A percentile compares a stretch with the other conserved stretches of the same genome.
Evolutionary conservation across 2,888 invertebrate genomes (phyloP).

Genomic region (Andrena minutula): DNA sequence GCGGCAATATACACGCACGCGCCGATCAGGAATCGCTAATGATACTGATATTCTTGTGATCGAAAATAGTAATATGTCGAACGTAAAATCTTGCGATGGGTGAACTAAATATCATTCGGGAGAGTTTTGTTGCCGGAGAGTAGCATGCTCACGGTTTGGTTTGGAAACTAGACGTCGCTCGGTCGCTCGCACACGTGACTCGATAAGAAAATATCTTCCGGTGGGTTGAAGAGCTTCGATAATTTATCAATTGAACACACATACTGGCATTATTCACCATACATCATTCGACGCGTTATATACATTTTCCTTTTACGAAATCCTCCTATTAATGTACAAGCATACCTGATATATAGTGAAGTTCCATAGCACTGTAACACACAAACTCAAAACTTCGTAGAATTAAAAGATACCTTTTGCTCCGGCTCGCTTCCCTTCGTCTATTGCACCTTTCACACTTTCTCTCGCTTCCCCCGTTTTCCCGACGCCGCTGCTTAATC

Average conservation of each 20-base stretch:
- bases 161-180: constrained; percentile 19
- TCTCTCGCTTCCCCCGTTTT: background rate
- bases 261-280: constrained; percentile 58
- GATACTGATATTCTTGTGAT: constrained; percentile 29
- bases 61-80: constrained; percentile 37
- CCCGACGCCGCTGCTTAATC: constrained; percentile 10
- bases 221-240: constrained; percentile 57
- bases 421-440: constrained; percentile 2
- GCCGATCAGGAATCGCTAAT: constrained; percentile 39
- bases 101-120: constrained; percentile 27
- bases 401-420: constrained; percentile 39
- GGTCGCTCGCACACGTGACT: constrained; percentile 15
- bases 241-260: constrained; percentile 66
- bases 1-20: constrained; percentile 24
- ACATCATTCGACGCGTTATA: constrained; percentile 49
- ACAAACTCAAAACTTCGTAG: constrained; percentile 46
- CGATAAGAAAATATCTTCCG: constrained; percentile 65
- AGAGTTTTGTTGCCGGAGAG: constrained; percentile 30
- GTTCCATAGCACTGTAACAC: constrained; percentile 25
- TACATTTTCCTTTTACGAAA: constrained; percentile 49
- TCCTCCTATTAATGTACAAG: constrained; percentile 42
- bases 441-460: constrained; percentile 55
- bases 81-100: constrained; percentile 31
- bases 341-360: constrained; percentile 41
- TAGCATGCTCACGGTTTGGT: constrained; percentile 29